Evolutionary conservation across 30 jellyfish, hydroid and myxozoan genomes (phyloP), one percentile per base, ranked within the genome.

Genomic region (Sanderia malayensis): DNA sequence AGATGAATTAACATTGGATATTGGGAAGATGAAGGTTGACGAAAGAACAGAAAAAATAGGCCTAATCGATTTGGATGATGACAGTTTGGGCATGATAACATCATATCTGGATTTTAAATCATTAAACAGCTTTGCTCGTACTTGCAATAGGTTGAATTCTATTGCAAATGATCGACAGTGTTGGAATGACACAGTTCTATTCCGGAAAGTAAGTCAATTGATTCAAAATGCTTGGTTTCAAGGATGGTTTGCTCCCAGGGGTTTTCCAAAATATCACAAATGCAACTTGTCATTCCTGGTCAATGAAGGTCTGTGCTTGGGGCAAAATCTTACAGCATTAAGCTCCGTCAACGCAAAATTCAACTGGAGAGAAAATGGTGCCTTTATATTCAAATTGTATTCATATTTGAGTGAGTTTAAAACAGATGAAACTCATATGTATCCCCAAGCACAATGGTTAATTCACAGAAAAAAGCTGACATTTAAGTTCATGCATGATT

Each of bases 201-300:
- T 76, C 24, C 58, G 79, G 46, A 44, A 80, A 37, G 62, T 76
- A 4, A 44, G 87, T 11, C 64, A 13, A 28, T 62, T 76, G 66
- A 47, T 76, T 0, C 87, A 61, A 46, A 46, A 49, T 32, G 87
- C 87, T 31, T 76, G 87, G 79, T 76, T 76, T 57, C 80, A 76
- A 31, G 87, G 87, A 8, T 52, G 74, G 72, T 76, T 76, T 46
- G 87, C 46, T 22, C 64, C 25, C 15, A 63, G 18, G 23, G 71
- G 22, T 28, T 74, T 55, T 41, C 58, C 58, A 69, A 74, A 74
- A 1, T 76, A 76, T 26, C 87, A 79, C 20, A 76, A 64, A 34
- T 63, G 87, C 49, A 75, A 47, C 27, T 72, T 61, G 2, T 44
- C 73, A 15, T 21, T 45, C 30, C 66, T 76, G 34, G 62, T 76